Evolutionary conservation across 2,888 invertebrate species (phyloP), one percentile per base, ranked within the genome.

Genomic region (Lacanobia wlatinum): DNA sequence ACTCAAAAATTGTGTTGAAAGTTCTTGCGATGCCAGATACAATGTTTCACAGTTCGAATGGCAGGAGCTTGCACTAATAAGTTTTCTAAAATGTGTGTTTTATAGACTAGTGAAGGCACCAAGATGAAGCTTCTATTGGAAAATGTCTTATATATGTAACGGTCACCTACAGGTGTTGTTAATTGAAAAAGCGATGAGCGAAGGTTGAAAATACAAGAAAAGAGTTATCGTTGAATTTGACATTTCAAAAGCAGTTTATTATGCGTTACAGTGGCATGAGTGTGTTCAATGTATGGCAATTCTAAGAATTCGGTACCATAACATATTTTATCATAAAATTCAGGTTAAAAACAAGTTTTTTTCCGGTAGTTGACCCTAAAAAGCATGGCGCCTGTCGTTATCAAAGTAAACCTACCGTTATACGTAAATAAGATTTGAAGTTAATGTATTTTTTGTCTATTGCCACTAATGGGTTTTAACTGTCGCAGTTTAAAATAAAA

Each of bases 391-490:
- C 12, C 9, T 50, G 52, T 18, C 34, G 68, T 70, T 50, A 71
- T 50, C 40, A 34, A 83, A 61, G 18, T 62, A 40, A 83, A 66
- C 59, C 43, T 40, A 76, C 85, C 73, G 87, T 78, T 80, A 82
- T 48, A 69, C n/a, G 66, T 60, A 63, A 67, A 58, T 71, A 71
- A 50, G 50, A 68, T 70, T 74, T 58, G 8, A 50, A 53, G 18
- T 68, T 78, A 71, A 71, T 61, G 43, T 69, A 50, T 73, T 73
- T 82, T 87, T 83, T 87, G 66, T 75, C 64, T 66, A 63, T 68
- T 66, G 28, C 46, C 64, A 67, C 75, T 86, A 86, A 86, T 87
- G 84, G 78, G 23, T 76, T 65, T 76, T 79, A 81, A 81, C 87
- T 78, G 85, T 84, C 79, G 68, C 70, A 76, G 18, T 76, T 76